Evolutionary conservation across 2,113 vertebrate species (phyloP), one percentile per base, ranked within the genome.

Genomic region (Eonycteris spelaea): DNA sequence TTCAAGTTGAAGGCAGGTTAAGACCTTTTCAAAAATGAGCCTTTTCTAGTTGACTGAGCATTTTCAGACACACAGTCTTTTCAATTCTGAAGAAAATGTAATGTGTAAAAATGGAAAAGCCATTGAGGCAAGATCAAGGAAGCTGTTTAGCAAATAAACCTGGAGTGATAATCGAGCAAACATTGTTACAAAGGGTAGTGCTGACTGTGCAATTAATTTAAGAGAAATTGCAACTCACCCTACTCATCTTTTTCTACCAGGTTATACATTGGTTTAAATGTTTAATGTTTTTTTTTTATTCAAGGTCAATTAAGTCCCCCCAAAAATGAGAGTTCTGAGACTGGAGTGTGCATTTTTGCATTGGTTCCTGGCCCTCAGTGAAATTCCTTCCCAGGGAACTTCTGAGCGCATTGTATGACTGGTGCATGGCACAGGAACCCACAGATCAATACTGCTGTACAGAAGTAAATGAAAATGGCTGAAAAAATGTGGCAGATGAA

Each of bases 401-500:
- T 96, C 80, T 1, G 26, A 92, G 70, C 45, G 61, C 87, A 95
- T 96, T 97, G 35, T 95, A 10, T 82, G 45, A 93, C 57, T 93
- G 73, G 51, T 92, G 78, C 57, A 30, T 91, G 92, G 70, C 59
- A 53, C 71, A 73, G 53, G 80, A 90, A 85, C 75, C 75, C 86
- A 84, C 15, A 79, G 95, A 92, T 92, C 95, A 97, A 71, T 48
- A 35, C 59, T 71, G 87, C 96, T 96, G 84, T 89, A 97, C 97
- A 87, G 92, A 92, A 97, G 87, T 87, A 92, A 97, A 95, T 95
- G 79, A 94, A 82, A 93, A 92, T 24, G 15, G 86, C 91, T 96
- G 82, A 96, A 97, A 97, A 40, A 93, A 96, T 95, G 90, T 95
- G 95, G 53, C 53, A 21, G 16, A 78, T 97, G 86, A 97, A 97